Base-by-base conservation (phyloP, 2,797 vertebrate species). In the Melanotaenia maccullochi region DNA sequence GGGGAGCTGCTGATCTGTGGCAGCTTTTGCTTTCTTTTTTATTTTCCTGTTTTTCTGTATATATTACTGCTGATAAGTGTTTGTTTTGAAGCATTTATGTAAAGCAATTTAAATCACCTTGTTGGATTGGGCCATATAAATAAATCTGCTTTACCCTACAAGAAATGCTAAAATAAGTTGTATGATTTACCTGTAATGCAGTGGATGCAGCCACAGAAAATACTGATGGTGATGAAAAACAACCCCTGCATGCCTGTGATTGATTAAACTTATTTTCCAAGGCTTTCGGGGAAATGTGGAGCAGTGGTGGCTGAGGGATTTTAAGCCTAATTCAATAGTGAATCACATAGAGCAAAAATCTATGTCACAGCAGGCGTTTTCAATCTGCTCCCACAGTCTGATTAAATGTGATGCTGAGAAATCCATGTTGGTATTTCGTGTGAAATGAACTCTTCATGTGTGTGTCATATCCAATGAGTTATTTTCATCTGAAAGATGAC, bases 191-290 rank as follows among this genome's bases (percentile, higher is more conserved):
- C 18, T 47, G 44, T n/a, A 20, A 38, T 65, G 51, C 49, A 55
- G 30, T 32, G 71, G 61, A 77, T 62, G 56, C 60, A 28, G 25
- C 2, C 2, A 2, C 1, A 14, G 36, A 30, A 65, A 66, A 81
- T 36, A 44, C 12, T 20, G 24, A 35, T 58, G 56, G 9, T 35
- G 66, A n/a, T 54, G 24, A 66, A 69, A 40, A 22, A 68, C 55
- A 63, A 18, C 54, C 4, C 35, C 62, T 12, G 3, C 24, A 58
- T 65, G 35, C 30, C 60, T 33, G 35, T 33, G 20, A 30, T 40
- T 54, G 3, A 68, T 64, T 64, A 59, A 58, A 73, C 70, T 24
- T 2, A 57, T 44, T 73, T 68, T 56, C 40, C 16, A 44, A 54
- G 14, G 38, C 28, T 68, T 64, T 73, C 22, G 44, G 20, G 32